phyloP scores from a whole-genome alignment of 2,113 vertebrate genomes.

The Eptesicus fuscus region DNA sequence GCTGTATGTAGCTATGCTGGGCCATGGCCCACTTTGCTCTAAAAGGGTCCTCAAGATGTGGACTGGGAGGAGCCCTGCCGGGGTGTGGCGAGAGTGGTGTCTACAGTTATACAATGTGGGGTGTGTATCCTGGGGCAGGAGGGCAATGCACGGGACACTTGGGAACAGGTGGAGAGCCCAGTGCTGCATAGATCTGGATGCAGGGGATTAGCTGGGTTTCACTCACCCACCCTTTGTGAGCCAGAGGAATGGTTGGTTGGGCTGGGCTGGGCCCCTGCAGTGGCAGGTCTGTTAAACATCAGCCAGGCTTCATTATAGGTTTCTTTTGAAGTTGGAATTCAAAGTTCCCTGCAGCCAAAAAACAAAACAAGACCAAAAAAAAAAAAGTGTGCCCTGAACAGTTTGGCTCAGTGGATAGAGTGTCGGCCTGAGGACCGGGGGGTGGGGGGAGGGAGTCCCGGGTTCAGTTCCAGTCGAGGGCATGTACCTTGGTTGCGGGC shows the following conservation, averaged over 20 bases:
- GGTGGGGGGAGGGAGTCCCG: too few species aligned
- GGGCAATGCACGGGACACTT: not conserved
- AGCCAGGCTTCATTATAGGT: slow-evolving; percentile 56
- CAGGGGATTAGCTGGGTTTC: not conserved
- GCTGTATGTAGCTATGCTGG: not conserved
- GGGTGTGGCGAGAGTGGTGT: fast-evolving
- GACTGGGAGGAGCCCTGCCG: not conserved
- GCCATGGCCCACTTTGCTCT: not conserved
- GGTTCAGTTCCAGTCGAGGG: too few species aligned
- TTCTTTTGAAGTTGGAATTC: slow-evolving; percentile 71
- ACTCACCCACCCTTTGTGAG: not conserved
- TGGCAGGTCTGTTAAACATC: slow-evolving; percentile 49
- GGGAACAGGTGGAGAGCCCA: not conserved
- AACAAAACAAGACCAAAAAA: not conserved
- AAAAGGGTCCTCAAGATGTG: not conserved
- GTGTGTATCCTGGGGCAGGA: not conserved
- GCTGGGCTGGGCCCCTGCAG: slow-evolving; percentile 6
- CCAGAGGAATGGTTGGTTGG: slow-evolving; percentile 9
- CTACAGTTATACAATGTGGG: not conserved
- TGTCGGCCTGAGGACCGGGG: too few species aligned
- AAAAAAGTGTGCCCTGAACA: not conserved
- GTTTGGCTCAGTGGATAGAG: too few species aligned
- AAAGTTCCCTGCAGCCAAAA: slow-evolving; percentile 53
- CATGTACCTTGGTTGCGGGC: too few species aligned
- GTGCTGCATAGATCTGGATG: not conserved